Percentiles rank a stretch among this genome's conserved stretches.
Evolutionary conservation across 1,140 invertebrate species (phyloP).

Genomic region (Ceratina australensis): DNA sequence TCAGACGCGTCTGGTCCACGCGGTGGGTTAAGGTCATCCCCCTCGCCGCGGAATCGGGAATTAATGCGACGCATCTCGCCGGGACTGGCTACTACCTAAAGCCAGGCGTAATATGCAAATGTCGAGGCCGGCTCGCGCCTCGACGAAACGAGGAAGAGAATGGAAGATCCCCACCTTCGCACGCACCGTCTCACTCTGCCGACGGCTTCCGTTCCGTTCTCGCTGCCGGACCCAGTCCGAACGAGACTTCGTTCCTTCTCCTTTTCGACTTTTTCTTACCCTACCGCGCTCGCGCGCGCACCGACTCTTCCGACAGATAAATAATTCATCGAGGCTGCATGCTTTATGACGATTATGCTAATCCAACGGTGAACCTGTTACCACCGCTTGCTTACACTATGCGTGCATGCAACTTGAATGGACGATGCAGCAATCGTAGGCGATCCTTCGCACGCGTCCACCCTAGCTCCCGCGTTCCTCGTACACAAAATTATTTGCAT

Average conservation of each 20-base stretch:
- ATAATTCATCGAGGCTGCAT: constrained; percentile 68
- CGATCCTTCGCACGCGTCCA: constrained; percentile 52
- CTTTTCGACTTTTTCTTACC: constrained; percentile 47
- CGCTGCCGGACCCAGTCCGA: constrained; percentile 23
- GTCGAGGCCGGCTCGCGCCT: constrained; percentile 52
- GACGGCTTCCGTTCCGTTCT: constrained; percentile 21
- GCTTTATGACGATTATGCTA: constrained; percentile 69
- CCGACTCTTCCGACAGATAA: constrained; percentile 62
- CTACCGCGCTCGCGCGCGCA: constrained; percentile 23
- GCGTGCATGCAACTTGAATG: constrained; percentile 51
- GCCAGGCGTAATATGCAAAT: constrained; percentile 66
- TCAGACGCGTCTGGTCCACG: constrained; percentile 47
- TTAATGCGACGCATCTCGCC: constrained; percentile 59
- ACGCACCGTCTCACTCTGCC: constrained; percentile 22
- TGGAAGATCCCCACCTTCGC: constrained; percentile 39
- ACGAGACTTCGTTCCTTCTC: constrained; percentile 35
- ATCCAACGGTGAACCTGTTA: constrained; percentile 65
- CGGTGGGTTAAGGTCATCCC: constrained; percentile 64
- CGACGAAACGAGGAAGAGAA: constrained; percentile 54
- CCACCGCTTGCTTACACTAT: constrained; percentile 38
- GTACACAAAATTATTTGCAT: no score
- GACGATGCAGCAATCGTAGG: constrained; percentile 57
- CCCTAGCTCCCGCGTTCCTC: not conserved
- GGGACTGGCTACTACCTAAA: constrained; percentile 59
- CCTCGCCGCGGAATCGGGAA: constrained; percentile 59